Conservation (phyloP, 2,797 vertebrate species). For the Schizopygopsis pylzovi region DNA sequence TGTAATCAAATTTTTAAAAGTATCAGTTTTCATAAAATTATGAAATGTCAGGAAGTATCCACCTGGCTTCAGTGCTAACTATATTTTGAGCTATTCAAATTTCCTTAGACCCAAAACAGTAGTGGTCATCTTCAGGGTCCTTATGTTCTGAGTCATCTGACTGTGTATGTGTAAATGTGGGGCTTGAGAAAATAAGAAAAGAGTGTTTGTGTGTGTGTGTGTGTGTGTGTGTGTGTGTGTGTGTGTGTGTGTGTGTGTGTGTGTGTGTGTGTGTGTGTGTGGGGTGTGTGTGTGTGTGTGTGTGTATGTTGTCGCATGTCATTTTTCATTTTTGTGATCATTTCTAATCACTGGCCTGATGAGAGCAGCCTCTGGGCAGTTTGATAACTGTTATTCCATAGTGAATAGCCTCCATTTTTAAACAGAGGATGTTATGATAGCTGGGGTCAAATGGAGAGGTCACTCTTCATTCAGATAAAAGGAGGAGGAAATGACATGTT, state of each 20-base stretch:
- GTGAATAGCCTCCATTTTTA: constrained; percentile 80
- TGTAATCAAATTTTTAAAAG: neutral
- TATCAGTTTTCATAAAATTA: neutral
- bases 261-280: constrained; percentile 25
- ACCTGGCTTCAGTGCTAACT: neutral
- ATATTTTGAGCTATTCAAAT: neutral
- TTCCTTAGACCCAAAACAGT: neutral
- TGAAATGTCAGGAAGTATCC: neutral
- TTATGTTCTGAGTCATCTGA: constrained; percentile 1
- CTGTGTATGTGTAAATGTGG: constrained; percentile 40
- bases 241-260: constrained; percentile 23
- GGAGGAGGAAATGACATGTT: constrained; percentile 84
- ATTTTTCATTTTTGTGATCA: constrained; percentile 72
- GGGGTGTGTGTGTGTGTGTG: constrained; percentile 16
- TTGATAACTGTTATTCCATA: constrained; percentile 80
- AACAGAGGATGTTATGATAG: constrained; percentile 89
- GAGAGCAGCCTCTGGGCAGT: constrained; percentile 72
- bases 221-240: constrained; percentile 23
- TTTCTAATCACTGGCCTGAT: constrained; percentile 82
- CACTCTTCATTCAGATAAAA: constrained; percentile 84
- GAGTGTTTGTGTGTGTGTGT: constrained; percentile 31
- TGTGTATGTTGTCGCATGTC: no score
- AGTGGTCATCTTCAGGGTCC: no score
- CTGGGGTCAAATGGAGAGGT: constrained; percentile 78
- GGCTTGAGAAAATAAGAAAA: constrained; percentile 50